phyloP scores from a whole-genome alignment of 2,113 vertebrate species.

The Toxostoma redivivum region DNA sequence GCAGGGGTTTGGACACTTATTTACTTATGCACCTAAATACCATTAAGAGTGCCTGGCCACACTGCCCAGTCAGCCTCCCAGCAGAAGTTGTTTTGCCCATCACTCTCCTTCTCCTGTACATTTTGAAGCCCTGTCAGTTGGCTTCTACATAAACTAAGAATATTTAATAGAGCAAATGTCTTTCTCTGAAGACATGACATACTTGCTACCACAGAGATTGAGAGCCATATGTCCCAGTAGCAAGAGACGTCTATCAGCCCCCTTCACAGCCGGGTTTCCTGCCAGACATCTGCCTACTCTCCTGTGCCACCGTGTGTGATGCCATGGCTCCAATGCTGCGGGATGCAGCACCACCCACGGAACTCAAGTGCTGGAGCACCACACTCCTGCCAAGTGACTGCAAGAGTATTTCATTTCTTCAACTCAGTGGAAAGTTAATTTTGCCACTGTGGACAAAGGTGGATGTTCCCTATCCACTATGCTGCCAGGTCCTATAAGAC shows the following conservation, averaged over 20 bases:
- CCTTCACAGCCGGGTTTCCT: background rate
- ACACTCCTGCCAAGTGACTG: background rate
- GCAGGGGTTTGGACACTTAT: background rate
- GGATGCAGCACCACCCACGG: background rate
- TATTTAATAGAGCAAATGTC: background rate
- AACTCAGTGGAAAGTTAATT: background rate
- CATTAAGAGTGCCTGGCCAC: background rate
- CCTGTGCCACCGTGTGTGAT: background rate
- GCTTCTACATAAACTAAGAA: background rate
- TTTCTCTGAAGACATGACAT: background rate
- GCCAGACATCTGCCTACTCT: slow-evolving; percentile 29
- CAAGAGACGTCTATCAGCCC: background rate
- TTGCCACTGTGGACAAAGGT: background rate
- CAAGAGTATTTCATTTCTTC: background rate
- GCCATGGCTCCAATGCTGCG: rapidly evolving
- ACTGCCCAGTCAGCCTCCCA: background rate
- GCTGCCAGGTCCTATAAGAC: background rate
- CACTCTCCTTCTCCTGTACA: background rate
- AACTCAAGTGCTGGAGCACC: rapidly evolving
- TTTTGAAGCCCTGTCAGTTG: background rate
- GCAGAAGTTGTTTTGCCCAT: background rate
- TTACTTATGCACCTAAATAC: background rate
- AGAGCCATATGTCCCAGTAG: slow-evolving; percentile 27
- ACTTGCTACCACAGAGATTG: background rate
- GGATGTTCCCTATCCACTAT: background rate